Evolutionary conservation across 1,140 invertebrate genomes (phyloP), one percentile per base, ranked within the genome.

Genomic region (Triops cancriformis): DNA sequence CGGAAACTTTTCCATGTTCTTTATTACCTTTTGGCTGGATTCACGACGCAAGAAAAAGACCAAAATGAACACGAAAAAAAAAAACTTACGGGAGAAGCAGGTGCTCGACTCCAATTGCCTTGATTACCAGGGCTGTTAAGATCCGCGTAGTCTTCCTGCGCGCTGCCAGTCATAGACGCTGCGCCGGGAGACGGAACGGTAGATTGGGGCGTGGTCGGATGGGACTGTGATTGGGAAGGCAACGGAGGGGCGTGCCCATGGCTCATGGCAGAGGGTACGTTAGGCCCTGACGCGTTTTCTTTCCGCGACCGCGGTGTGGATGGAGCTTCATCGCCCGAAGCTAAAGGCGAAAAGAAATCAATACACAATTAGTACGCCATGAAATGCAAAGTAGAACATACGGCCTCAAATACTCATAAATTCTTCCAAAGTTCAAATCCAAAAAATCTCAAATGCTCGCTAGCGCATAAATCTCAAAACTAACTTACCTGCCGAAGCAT

Each of bases 111-210:
- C 37, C 85, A 84, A 84, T 85, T 93, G 89, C 93, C 93, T 94
- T 79, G 87, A 90, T 43, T 73, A 23, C 82, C 83, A 78, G 94
- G 93, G 84, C 91, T 93, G 81, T 89, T 92, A 82, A 94, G 90
- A 84, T 94, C 94, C 26, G 90, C 89, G 86, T 95, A 96, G 82
- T 97, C 94, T 82, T 97, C 95, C 83, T 95, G 94, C 78, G 82
- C 83, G 82, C 90, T 88, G 9, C 92, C 93, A 83, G 93, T 90
- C 87, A 91, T 91, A 87, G 88, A 91, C 78, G 91, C 91, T 80
- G 91, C 91, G 81, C 92, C 91, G 75, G 94, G 94, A 77, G 94
- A 93, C 64, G 91, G 90, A 78, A 91, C 89, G 28, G 90, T 83
- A 80, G 89, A 89, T 81, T 90, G 88, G 43, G 91, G 90, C 81